Conservation (phyloP, 1,140 invertebrate species). For the Myzus persicae region DNA sequence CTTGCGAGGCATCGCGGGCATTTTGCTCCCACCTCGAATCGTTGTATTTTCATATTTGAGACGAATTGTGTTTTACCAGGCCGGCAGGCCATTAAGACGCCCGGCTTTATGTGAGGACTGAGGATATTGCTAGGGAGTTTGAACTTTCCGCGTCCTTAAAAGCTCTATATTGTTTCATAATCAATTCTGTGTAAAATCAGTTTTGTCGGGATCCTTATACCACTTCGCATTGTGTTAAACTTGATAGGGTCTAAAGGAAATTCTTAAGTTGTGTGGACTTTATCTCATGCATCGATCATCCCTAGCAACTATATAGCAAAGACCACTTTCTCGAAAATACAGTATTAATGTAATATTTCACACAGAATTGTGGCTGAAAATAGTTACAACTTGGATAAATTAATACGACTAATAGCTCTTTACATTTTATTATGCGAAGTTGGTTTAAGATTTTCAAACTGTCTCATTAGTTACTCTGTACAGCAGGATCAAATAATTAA, state of each 20-base stretch:
- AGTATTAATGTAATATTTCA: neutral
- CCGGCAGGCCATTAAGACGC: neutral
- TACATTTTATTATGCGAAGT: neutral
- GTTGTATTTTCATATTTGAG: neutral
- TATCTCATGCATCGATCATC: neutral
- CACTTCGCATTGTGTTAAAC: neutral
- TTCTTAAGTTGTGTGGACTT: neutral
- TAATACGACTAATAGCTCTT: neutral
- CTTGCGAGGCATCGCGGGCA: neutral
- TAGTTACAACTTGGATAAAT: neutral
- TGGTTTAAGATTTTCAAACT: neutral
- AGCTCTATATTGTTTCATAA: constrained; percentile 16
- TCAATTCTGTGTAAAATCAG: neutral
- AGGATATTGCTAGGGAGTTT: neutral
- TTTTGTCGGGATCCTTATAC: neutral
- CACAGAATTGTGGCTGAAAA: neutral
- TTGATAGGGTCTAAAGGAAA: neutral
- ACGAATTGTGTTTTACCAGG: neutral
- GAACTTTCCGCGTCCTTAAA: neutral
- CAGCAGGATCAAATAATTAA: neutral
- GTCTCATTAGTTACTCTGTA: neutral
- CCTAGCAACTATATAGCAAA: neutral
- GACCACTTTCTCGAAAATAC: neutral
- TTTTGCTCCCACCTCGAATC: neutral
- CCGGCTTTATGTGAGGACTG: neutral